These are phyloP conservation scores for Taeniopygia guttata DNA, from an alignment of 2,797 vertebrate genomes.

Conservation along the genomic window DNA sequence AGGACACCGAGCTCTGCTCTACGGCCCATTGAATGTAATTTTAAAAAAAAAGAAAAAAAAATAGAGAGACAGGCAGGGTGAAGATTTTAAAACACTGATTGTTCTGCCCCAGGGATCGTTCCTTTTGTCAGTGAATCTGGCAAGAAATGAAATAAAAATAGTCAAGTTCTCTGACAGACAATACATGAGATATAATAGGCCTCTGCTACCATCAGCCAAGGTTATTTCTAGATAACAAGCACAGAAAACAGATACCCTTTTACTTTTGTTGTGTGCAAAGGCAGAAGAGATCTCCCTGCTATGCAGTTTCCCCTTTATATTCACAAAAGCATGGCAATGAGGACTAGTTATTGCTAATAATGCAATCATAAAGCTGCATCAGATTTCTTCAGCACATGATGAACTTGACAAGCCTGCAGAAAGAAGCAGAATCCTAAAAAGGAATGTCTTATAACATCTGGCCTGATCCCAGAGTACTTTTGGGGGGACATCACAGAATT, in stretches of 20 bases:
- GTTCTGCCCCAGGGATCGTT: background rate
- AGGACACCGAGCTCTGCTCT: background rate
- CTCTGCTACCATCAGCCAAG: background rate
- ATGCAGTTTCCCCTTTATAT: background rate
- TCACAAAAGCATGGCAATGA: background rate
- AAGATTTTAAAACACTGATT: conserved; percentile 12
- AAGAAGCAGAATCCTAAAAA: background rate
- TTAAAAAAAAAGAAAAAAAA: background rate
- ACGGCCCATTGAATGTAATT: background rate
- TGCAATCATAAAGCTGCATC: background rate
- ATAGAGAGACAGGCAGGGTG: rapidly evolving
- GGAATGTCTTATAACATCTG: rapidly evolving
- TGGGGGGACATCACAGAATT: background rate
- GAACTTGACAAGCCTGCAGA: background rate
- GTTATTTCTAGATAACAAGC: background rate
- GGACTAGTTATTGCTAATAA: background rate
- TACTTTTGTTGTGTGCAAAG: background rate
- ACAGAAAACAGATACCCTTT: background rate
- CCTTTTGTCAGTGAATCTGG: background rate
- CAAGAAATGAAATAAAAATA: conserved; percentile 26
- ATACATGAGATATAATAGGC: background rate
- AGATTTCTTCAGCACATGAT: background rate
- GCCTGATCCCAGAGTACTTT: background rate
- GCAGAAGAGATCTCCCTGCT: background rate
- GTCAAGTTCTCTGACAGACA: background rate